Conservation (phyloP, 64 coral and sea anemone genomes). For the Pocillopora verrucosa region DNA sequence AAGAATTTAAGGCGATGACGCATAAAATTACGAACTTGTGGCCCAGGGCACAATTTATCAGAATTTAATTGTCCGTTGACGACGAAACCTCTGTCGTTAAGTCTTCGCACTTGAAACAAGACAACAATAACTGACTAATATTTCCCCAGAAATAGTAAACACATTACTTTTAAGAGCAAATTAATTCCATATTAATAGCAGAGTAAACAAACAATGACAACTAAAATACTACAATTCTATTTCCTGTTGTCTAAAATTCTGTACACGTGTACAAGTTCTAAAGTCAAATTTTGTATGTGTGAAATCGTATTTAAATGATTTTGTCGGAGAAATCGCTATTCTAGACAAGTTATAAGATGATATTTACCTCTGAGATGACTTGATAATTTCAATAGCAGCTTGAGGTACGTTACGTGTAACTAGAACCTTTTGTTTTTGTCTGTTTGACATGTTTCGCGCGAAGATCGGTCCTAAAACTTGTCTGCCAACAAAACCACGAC, state of each 20-base stretch:
- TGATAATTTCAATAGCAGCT: slow-evolving; percentile 76
- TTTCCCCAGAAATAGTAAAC: too few relatives aligned
- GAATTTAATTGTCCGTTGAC: too few relatives aligned
- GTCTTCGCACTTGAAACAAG: too few relatives aligned
- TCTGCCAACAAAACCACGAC: slow-evolving; percentile 55
- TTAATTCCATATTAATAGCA: not conserved
- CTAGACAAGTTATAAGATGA: not conserved
- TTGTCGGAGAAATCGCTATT: not conserved
- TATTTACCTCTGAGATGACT: slow-evolving; percentile 33
- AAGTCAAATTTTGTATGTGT: not conserved
- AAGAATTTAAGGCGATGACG: too few relatives aligned
- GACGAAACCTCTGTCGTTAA: too few relatives aligned
- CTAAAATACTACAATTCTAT: not conserved
- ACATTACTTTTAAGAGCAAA: too few relatives aligned
- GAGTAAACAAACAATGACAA: not conserved
- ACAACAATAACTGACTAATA: too few relatives aligned
- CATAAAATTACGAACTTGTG: too few relatives aligned
- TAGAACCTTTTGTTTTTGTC: slow-evolving; percentile 44
- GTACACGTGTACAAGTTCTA: slow-evolving; percentile 13
- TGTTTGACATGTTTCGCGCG: slow-evolving; percentile 35
- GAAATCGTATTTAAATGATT: not conserved
- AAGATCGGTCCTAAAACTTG: not conserved
- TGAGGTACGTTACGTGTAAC: slow-evolving; percentile 78
- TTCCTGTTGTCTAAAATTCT: not conserved
- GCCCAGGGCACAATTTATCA: too few relatives aligned